A percentile compares a stretch with the other conserved stretches of the same genome.
phyloP scores from a whole-genome alignment of 2,113 vertebrate species.

The Periophthalmodon schlosseri region DNA sequence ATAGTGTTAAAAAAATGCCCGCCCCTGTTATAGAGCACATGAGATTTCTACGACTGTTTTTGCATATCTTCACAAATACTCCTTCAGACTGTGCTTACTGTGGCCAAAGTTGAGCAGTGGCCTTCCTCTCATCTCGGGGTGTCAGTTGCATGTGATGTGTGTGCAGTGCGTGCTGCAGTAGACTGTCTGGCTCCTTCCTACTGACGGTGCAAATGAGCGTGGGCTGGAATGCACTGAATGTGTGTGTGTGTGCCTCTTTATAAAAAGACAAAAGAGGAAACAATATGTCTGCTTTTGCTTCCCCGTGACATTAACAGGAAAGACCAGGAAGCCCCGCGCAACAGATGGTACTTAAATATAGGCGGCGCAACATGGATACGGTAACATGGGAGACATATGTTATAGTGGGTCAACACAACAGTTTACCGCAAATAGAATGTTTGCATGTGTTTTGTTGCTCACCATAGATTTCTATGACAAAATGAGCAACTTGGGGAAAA shows the following conservation, averaged over 20 bases:
- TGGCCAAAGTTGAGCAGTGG: constrained; percentile 21
- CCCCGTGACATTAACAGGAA: constrained; percentile 47
- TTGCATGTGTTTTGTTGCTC: not conserved
- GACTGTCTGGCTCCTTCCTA: constrained; percentile 67
- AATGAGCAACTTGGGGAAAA: constrained; percentile 19
- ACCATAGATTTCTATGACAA: constrained; percentile 15
- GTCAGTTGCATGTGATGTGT: constrained; percentile 32
- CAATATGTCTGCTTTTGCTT: constrained; percentile 41
- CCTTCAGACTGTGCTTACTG: not conserved
- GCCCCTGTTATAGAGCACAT: too few species aligned
- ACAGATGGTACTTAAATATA: constrained; percentile 31
- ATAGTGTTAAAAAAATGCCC: too few species aligned
- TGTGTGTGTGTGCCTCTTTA: constrained; percentile 42
- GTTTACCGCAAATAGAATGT: not conserved
- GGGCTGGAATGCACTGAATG: constrained; percentile 43
- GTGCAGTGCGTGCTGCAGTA: constrained; percentile 25
- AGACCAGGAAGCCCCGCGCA: constrained; percentile 17
- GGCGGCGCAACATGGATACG: not conserved
- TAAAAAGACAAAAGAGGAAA: constrained; percentile 64
- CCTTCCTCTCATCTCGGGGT: constrained; percentile 21
- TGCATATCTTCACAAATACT: too few species aligned
- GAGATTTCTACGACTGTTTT: too few species aligned
- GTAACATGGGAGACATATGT: not conserved
- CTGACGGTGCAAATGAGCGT: constrained; percentile 55
- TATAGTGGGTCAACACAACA: not conserved